These are phyloP conservation scores for Silurus aristotelis DNA, from an alignment of 2,797 vertebrate species.

Conservation along the genomic window DNA sequence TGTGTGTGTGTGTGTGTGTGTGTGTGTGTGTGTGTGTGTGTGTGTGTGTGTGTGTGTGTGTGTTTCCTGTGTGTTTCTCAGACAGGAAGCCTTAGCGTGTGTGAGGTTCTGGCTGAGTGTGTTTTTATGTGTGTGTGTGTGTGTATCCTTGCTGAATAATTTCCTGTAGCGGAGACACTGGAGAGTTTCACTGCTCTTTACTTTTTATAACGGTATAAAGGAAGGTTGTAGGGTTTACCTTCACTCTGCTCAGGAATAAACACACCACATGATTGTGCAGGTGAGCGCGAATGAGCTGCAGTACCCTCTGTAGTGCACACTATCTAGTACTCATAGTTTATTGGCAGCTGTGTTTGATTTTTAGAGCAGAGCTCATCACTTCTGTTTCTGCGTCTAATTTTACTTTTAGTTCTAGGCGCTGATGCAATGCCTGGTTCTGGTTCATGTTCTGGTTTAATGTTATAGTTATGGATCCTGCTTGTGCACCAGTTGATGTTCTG, in stretches of 20 bases:
- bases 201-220: neutral
- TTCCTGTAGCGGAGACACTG: slow-evolving; percentile 55
- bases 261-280: neutral
- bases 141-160: slow-evolving; percentile 56
- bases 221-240: neutral
- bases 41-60: slow-evolving; percentile 64
- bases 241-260: neutral
- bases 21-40: slow-evolving; percentile 67
- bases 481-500: neutral
- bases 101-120: slow-evolving; percentile 62
- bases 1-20: slow-evolving; percentile 68
- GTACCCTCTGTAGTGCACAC: neutral
- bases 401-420: neutral
- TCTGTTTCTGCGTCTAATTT: neutral
- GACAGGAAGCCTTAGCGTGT: slow-evolving; percentile 74
- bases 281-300: neutral
- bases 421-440: neutral
- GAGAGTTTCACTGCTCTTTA: slow-evolving; percentile 1
- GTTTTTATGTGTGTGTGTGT: slow-evolving; percentile 7
- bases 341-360: neutral
- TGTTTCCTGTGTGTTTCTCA: slow-evolving; percentile 72
- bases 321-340: neutral
- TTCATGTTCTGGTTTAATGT: neutral
- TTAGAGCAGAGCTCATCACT: too few relatives aligned
- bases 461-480: neutral